These are phyloP conservation scores for Acronicta aceris DNA, from an alignment of 2,888 invertebrate genomes.

Conservation along the genomic window DNA sequence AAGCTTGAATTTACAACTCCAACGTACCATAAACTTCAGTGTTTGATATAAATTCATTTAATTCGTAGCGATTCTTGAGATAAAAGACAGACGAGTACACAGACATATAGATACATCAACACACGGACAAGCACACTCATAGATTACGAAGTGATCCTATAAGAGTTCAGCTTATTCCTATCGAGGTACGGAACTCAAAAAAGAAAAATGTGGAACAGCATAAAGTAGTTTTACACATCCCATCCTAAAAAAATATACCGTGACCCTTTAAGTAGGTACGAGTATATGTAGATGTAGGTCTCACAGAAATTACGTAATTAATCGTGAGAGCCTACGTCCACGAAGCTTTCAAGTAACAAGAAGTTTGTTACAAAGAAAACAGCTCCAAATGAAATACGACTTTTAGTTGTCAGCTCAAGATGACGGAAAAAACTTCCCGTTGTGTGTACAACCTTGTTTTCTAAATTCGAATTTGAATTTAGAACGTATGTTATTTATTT, in stretches of 20 bases:
- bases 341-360: conserved; percentile 27
- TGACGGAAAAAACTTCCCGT: conserved; percentile 27
- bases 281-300: conserved; percentile 27
- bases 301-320: conserved; percentile 45
- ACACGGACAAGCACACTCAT: too few species aligned
- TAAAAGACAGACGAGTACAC: too few species aligned
- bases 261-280: not conserved
- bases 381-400: conserved; percentile 41
- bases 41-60: too few species aligned
- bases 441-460: conserved; percentile 20
- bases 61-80: too few species aligned
- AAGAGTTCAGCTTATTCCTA: too few species aligned
- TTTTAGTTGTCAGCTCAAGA: conserved; percentile 42
- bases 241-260: conserved; percentile 34
- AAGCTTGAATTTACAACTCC: too few species aligned
- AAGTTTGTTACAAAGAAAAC: conserved; percentile 46
- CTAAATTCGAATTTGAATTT: conserved; percentile 12
- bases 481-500: not conserved
- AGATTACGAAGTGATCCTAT: too few species aligned
- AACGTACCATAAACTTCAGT: too few species aligned
- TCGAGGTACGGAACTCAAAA: not conserved
- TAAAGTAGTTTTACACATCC: conserved; percentile 22
- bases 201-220: conserved; percentile 11
- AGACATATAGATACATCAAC: too few species aligned
- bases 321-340: conserved; percentile 32